phyloP scores from a whole-genome alignment of 2,888 invertebrate genomes.

The Helleia helle region DNA sequence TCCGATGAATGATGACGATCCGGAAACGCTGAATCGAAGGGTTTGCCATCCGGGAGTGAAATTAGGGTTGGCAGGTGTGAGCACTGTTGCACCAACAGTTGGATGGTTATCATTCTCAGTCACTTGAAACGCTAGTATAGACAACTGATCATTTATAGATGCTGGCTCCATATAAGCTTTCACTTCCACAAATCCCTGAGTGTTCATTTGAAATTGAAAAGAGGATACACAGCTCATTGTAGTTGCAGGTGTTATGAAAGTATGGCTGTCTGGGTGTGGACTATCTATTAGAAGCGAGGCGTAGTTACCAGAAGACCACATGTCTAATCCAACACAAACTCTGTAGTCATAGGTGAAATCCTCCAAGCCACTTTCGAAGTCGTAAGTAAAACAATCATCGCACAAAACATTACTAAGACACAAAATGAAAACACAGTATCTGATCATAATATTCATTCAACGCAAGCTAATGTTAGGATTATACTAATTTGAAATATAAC shows the following conservation, averaged over 20 bases:
- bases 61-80: slow-evolving; percentile 1
- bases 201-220: slow-evolving; percentile 7
- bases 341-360: not conserved
- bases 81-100: not conserved
- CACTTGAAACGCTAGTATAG: slow-evolving; percentile 4
- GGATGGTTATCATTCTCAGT: slow-evolving; percentile 1
- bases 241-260: slow-evolving; percentile 1
- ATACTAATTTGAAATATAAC: not conserved
- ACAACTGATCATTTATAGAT: not conserved
- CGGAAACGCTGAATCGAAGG: not conserved
- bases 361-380: slow-evolving; percentile 1
- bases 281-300: not conserved
- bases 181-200: slow-evolving; percentile 7
- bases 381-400: slow-evolving; percentile 6
- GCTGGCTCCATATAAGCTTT: slow-evolving; percentile 10
- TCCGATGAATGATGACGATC: slow-evolving; percentile 7
- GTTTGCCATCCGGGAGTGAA: slow-evolving; percentile 9
- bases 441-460: too few species aligned
- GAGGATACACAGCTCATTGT: slow-evolving; percentile 5
- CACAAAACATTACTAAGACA: not conserved
- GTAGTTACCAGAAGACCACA: slow-evolving; percentile 3
- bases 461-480: not conserved
- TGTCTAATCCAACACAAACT: not conserved
- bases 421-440: not conserved
- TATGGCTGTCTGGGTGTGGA: not conserved